Evolutionary conservation across 2,113 vertebrate species (phyloP), one percentile per base, ranked within the genome.

Genomic region (Myanophis thanlyinensis): DNA sequence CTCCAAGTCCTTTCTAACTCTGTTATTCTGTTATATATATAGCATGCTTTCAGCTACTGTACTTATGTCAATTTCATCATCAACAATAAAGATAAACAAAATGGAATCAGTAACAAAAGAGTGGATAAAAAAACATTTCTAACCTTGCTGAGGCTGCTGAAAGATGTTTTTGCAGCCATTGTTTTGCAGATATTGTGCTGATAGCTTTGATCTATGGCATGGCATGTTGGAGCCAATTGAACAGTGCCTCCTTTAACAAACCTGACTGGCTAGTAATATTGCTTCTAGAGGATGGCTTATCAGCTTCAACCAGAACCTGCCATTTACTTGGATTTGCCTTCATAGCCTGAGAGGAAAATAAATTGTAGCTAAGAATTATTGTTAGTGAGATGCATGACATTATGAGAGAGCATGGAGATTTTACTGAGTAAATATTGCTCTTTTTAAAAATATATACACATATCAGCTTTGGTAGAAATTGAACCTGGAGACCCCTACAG

Each of bases 311-410:
- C 99, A 99, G 99, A 98, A 98, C 97, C 97, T 95, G 97, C 97
- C 97, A 97, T 96, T n/a, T n/a, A 96, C 98, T 98, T 96, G 95
- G 97, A 97, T 94, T 97, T 97, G 97, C 98, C 98, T 98, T 97
- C 97, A 96, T 98, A 97, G 98, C 98, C 98, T 97, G 96, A 98
- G 98, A 99, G 98, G 97, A 99, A 99, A 99, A 99, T 98, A 99
- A 99, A 99, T 98, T 98, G 98, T 98, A 98, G 98, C 97, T 97
- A 97, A 98, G 98, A 99, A 98, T 98, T 98, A 98, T 98, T 98
- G 97, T 97, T 97, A 98, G 97, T 95, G 98, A 98, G 98, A 98
- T 98, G 97, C 98, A 97, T 97, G 98, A 97, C 98, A 95, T 97
- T 98, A 98, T 98, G 97, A 98, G 97, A 95, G 95, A 91, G 94